Percentiles rank a stretch among this genome's conserved stretches.
Conservation (phyloP, 2,113 vertebrate genomes). For the Odobenus rosmarus region DNA sequence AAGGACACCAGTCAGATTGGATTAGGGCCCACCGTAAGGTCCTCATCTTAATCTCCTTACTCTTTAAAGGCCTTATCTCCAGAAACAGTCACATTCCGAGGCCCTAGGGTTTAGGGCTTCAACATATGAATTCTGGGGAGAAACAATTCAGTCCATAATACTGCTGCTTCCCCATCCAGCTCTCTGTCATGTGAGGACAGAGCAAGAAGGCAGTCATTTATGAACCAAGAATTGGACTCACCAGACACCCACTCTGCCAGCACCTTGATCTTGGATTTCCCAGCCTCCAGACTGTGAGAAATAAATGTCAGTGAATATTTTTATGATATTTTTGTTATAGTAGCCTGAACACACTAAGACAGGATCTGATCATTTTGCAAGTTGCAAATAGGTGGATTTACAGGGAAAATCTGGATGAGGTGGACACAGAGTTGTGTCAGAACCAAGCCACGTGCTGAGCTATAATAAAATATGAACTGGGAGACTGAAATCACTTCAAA, state of each 20-base stretch:
- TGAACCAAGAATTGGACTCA: neutral
- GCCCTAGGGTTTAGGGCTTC: neutral
- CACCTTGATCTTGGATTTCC: neutral
- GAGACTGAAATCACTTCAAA: conserved; percentile 2
- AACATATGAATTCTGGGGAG: neutral
- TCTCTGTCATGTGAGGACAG: neutral
- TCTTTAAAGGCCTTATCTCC: neutral
- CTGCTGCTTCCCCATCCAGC: neutral
- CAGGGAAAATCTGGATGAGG: neutral
- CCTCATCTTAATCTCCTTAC: neutral
- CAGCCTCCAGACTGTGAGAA: neutral
- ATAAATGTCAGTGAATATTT: neutral
- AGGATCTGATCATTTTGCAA: neutral
- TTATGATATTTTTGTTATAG: neutral
- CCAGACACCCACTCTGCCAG: neutral
- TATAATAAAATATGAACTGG: neutral
- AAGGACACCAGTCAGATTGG: neutral
- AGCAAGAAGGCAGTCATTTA: neutral
- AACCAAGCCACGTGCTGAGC: neutral
- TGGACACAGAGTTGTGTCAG: neutral
- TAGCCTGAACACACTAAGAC: neutral
- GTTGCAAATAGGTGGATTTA: neutral
- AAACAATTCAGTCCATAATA: neutral
- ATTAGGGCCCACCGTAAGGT: neutral
- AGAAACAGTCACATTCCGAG: neutral